Conservation (phyloP, 2,888 invertebrate species). For the Coleophora deauratella region DNA sequence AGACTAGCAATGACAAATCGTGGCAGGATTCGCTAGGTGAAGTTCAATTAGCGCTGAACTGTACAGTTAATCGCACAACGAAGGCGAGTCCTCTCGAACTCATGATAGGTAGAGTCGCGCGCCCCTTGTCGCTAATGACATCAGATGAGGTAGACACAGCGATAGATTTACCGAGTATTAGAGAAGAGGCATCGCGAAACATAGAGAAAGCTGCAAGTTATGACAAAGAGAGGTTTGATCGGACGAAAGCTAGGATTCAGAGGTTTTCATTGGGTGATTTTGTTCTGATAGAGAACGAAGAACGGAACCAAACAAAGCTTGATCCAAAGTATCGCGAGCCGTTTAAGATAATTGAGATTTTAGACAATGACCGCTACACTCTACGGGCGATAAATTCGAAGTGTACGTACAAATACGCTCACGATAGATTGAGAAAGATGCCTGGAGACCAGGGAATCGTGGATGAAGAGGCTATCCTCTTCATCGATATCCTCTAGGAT, state of each 20-base stretch:
- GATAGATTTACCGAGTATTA: conserved; percentile 1
- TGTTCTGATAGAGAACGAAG: conserved; percentile 16
- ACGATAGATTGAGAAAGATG: conserved; percentile 11
- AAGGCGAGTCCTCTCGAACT: conserved; percentile 23
- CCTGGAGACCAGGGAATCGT: no score
- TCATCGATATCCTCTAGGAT: no score
- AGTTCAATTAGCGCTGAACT: no score
- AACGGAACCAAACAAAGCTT: conserved; percentile 18
- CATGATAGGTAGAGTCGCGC: conserved; percentile 19
- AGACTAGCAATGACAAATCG: conserved; percentile 12
- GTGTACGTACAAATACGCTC: conserved; percentile 18
- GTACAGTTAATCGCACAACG: no score
- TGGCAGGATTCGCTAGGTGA: no score
- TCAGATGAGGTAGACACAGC: neutral
- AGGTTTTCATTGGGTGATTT: conserved; percentile 15
- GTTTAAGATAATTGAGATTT: conserved; percentile 12
- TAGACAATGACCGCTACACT: conserved; percentile 15
- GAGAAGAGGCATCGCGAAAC: conserved; percentile 6
- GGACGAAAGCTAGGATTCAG: conserved; percentile 9
- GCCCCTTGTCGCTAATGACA: conserved; percentile 12
- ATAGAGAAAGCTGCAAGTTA: conserved; percentile 9
- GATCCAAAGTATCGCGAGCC: conserved; percentile 19
- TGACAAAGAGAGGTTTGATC: conserved; percentile 13
- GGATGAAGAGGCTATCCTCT: neutral
- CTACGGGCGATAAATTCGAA: conserved; percentile 12